Evolutionary conservation across 2,113 vertebrate genomes (phyloP), one percentile per base, ranked within the genome.

Genomic region (Empidonax traillii): DNA sequence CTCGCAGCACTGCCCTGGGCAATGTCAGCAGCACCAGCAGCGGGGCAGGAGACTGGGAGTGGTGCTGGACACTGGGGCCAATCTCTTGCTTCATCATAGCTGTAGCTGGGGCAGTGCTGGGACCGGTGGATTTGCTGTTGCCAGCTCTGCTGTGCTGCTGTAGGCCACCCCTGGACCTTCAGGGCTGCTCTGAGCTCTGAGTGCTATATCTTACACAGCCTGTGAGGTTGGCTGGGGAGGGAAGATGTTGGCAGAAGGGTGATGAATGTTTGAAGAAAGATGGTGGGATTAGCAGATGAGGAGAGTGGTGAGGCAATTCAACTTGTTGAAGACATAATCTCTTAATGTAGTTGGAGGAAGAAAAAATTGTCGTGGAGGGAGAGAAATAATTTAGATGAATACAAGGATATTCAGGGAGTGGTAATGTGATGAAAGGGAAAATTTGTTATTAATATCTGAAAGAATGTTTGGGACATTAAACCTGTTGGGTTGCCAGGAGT

Each of bases 191-290:
- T 55, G 35, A 75, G 71, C 62, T 75, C 35, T 30, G 18, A 1
- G 9, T 66, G 22, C 35, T 24, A n/a, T 0, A 1, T 63, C 33
- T 51, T 33, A 39, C 1, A 0, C 20, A 37, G 31, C 44, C 76
- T 53, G n/a, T 1, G 3, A 76, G 14, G 30, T 23, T 73, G 37
- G 28, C 3, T 82, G 51, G 76, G 53, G 43, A 49, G 51, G 66
- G 53, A 65, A 8, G 24, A 44, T 61, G 31, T 14, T 39, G 66
- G 25, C 22, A 51, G 61, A 69, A 68, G 46, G 51, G 12, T 61
- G 61, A n/a, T 27, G 46, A 52, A 69, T 0, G 0, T 46, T 59
- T 66, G 25, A 37, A 44, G 66, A 68, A 78, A 37, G 24, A 33
- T 72, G 56, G 23, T 58, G n/a, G 53, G 31, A 14, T 73, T 84